These are phyloP conservation scores for Enoplosus armatus DNA, from an alignment of 2,797 vertebrate species.

Conservation along the genomic window DNA sequence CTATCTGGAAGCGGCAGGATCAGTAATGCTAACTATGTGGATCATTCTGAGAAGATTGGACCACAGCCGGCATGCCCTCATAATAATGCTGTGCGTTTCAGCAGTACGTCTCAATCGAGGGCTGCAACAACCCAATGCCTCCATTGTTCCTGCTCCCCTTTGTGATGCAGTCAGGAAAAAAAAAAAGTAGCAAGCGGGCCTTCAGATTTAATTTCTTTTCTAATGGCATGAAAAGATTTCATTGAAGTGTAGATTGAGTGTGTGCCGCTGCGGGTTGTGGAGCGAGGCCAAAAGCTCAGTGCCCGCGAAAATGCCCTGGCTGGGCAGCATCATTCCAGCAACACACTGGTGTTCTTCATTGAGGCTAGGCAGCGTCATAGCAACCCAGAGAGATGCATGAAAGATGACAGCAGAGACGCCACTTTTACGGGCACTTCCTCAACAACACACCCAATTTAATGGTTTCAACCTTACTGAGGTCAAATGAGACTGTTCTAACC, in stretches of 20 bases:
- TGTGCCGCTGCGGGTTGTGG: slow-evolving; percentile 66
- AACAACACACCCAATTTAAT: slow-evolving; percentile 42
- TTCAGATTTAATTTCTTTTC: slow-evolving; percentile 81
- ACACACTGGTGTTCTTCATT: slow-evolving; percentile 61
- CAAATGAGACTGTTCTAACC: slow-evolving; percentile 48
- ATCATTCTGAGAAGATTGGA: slow-evolving; percentile 83
- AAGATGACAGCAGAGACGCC: slow-evolving; percentile 59
- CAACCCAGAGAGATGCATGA: slow-evolving; percentile 65
- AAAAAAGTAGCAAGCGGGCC: slow-evolving; percentile 70
- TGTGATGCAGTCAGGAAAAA: slow-evolving; percentile 78
- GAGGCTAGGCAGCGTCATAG: slow-evolving; percentile 58
- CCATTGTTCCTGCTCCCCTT: slow-evolving; percentile 82
- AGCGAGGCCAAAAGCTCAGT: slow-evolving; percentile 70
- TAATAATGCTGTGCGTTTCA: slow-evolving; percentile 84
- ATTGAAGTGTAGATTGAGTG: slow-evolving; percentile 86
- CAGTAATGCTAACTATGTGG: slow-evolving; percentile 87
- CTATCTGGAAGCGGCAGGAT: slow-evolving; percentile 72
- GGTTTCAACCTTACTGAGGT: slow-evolving; percentile 53
- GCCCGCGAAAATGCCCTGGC: slow-evolving; percentile 69
- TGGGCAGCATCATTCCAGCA: slow-evolving; percentile 53
- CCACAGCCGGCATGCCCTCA: slow-evolving; percentile 73
- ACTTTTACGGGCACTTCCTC: slow-evolving; percentile 48
- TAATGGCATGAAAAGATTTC: slow-evolving; percentile 84
- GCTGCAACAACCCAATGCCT: slow-evolving; percentile 81
- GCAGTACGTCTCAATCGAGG: slow-evolving; percentile 84